Evolutionary conservation across 2,113 vertebrate genomes (phyloP), one percentile per base, ranked within the genome.

Genomic region (Caloenas nicobarica): DNA sequence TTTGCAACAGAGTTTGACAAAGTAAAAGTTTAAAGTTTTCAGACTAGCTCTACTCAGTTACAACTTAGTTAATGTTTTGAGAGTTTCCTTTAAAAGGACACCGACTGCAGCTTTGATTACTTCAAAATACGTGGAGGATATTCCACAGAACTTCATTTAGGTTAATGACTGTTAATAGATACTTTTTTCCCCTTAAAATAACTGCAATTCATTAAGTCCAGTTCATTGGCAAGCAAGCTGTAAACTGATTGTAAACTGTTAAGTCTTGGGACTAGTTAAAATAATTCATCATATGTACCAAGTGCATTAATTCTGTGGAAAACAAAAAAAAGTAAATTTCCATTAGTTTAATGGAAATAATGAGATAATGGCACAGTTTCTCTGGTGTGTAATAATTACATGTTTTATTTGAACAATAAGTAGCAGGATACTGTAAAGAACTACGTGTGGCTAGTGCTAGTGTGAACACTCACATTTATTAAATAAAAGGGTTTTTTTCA

Each of bases 281-380:
- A 81, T 78, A 83, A 85, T 88, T 86, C 21, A 40, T 81, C 29
- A 1, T 28, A 6, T 68, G 54, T 72, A 68, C 34, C 34, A 9
- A 42, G 46, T 44, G 69, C 34, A 51, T 86, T 88, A 83, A 68
- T 88, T 80, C 72, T 81, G 13, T 48, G 56, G 60, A 56, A 92
- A 95, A 88, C 61, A 85, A 65, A 38, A 53, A 53, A 48, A 40
- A 65, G 42, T 80, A 93, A 95, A 73, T 88, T 90, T 92, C 68
- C 76, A 66, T 93, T 92, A 74, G 46, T 88, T 85, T 91, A 94
- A 91, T 93, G 89, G 70, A 57, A 95, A 84, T 84, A 88, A 95
- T 66, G 71, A 85, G 77, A 81, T 89, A 95, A 89, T 56, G 77
- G 84, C 69, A 56, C 46, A 10, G 40, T 61, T 95, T 89, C 65